phyloP scores from a whole-genome alignment of 2,797 vertebrate genomes.

The Thaleichthys pacificus region DNA sequence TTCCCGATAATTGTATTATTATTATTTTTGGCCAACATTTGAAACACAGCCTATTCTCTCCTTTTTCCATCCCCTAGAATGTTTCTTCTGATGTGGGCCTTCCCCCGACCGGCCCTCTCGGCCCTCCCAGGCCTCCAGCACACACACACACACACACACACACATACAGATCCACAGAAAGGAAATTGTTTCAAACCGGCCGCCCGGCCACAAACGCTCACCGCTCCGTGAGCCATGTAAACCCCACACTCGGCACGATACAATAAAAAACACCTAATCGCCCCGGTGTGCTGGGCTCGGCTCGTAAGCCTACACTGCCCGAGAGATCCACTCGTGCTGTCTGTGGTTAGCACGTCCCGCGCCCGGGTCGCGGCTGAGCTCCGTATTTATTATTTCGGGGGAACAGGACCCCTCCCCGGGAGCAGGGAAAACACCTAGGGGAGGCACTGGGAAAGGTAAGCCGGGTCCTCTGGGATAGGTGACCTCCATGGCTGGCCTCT shows the following conservation, averaged over 20 bases:
- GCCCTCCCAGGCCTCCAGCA: background rate
- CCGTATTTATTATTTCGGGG: constrained; percentile 44
- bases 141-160: background rate
- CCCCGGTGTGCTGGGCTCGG: constrained; percentile 22
- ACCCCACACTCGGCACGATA: constrained; percentile 11
- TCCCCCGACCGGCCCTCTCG: background rate
- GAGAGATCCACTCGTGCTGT: constrained; percentile 45
- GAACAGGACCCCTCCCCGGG: constrained; percentile 27
- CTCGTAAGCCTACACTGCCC: constrained; percentile 45
- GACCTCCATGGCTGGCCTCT: constrained; percentile 13
- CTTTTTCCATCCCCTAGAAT: background rate
- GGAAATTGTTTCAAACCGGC: constrained; percentile 38
- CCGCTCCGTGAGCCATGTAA: constrained; percentile 29
- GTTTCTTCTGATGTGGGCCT: background rate
- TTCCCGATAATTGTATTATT: too few relatives aligned
- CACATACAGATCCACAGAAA: constrained; percentile 19
- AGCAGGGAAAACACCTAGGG: constrained; percentile 33
- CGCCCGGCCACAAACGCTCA: background rate
- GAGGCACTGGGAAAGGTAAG: constrained; percentile 17
- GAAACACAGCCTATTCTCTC: background rate
- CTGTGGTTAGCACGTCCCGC: constrained; percentile 43
- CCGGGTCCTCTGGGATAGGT: constrained; percentile 17
- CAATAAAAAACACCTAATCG: constrained; percentile 28
- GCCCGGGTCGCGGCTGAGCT: constrained; percentile 21
- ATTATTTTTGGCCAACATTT: background rate